Evolutionary conservation across 2,888 invertebrate species (phyloP), one percentile per base, ranked within the genome.

Genomic region (Autographa pulchrina): DNA sequence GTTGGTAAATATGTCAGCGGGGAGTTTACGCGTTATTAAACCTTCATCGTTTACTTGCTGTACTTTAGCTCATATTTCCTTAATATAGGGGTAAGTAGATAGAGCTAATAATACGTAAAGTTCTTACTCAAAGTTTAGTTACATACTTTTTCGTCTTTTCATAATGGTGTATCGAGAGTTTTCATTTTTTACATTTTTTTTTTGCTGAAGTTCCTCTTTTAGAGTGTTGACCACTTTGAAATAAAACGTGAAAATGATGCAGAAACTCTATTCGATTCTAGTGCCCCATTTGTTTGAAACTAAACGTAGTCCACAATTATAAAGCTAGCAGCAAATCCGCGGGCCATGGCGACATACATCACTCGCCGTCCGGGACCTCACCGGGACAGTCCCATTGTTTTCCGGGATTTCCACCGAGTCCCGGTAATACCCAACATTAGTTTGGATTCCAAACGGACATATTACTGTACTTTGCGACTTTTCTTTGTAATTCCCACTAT

Each of bases 361-460:
- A 79, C 78, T 65, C 18, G 74, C 69, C 65, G 72, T 77, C 74
- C 74, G 80, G 82, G 85, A 80, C 78, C 81, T 69, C 74, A 66
- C 70, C 80, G 72, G 77, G 76, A 82, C 82, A 74, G 68, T 82
- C 74, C 75, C 83, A 84, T 86, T 86, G 87, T 86, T 87, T 86
- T 69, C 82, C 83, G 74, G 81, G 84, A 84, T 84, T 86, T 80
- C 70, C 77, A 65, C 75, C 74, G 72, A 69, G 74, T 85, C 77
- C 83, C 80, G 72, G 82, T 89, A 89, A 90, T 86, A 82, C 86
- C 85, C 70, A 63, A 86, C 89, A 91, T 91, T 91, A 88, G 88
- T 90, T 88, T 85, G 87, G 91, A 89, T 91, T 87, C 80, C 77
- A 80, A 75, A 80, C 66, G 81, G 84, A 88, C 85, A 78, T 83